Evolutionary conservation across 2,888 invertebrate species (phyloP).

Genomic region (Choristoneura rosaceana): DNA sequence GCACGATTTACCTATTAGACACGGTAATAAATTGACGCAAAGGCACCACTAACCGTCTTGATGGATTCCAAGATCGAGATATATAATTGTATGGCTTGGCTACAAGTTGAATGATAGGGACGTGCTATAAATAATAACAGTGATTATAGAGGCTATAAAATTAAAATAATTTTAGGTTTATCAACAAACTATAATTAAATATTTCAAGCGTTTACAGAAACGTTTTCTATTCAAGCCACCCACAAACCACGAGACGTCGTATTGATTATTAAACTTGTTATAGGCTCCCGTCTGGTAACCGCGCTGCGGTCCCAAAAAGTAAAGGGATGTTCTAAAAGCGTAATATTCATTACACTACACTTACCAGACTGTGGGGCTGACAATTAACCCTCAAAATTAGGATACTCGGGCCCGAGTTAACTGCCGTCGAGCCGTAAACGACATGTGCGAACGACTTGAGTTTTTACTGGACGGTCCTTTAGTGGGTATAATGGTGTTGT

Average conservation of each 20-base stretch:
- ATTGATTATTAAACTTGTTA: conserved; percentile 38
- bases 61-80: conserved; percentile 31
- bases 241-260: conserved; percentile 12
- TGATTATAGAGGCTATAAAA: conserved; percentile 2
- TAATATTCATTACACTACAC: conserved; percentile 77
- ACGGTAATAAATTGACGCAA: conserved; percentile 21
- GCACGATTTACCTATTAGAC: conserved; percentile 26
- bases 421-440: conserved; percentile 72
- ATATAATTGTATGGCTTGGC: conserved; percentile 17
- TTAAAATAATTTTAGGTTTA: conserved; percentile 14
- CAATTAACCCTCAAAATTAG: conserved; percentile 78
- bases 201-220: background rate
- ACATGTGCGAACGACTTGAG: conserved; percentile 52
- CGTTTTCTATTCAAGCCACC: background rate
- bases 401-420: conserved; percentile 65
- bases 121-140: conserved; percentile 6
- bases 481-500: conserved; percentile 40
- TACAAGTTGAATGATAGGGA: conserved; percentile 15
- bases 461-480: conserved; percentile 45
- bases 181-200: conserved; percentile 9
- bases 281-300: conserved; percentile 30
- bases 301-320: conserved; percentile 46
- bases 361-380: conserved; percentile 66
- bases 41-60: conserved; percentile 14
- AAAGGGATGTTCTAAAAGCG: conserved; percentile 55